Conservation (phyloP, 2,113 vertebrate genomes). For the Donacobius atricapilla region DNA sequence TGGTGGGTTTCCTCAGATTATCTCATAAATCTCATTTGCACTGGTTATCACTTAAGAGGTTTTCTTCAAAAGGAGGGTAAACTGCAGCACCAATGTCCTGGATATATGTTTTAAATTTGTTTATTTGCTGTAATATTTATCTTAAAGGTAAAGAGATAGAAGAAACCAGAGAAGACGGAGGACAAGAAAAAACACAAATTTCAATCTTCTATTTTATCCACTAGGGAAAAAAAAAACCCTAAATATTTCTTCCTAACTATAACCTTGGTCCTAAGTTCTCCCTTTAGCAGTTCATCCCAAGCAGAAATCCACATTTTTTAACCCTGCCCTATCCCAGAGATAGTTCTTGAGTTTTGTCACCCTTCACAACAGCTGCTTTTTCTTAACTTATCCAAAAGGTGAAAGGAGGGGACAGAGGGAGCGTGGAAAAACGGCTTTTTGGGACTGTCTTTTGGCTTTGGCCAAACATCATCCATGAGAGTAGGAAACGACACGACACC, state of each 20-base stretch:
- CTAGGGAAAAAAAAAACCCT: background rate
- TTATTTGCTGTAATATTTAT: background rate
- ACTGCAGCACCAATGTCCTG: background rate
- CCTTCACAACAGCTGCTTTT: conserved; percentile 27
- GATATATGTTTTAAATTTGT: background rate
- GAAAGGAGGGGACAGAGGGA: conserved; percentile 27
- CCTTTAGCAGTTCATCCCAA: background rate
- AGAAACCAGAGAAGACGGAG: background rate
- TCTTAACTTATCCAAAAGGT: conserved; percentile 9
- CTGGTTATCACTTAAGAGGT: too few relatives aligned
- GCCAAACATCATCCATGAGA: background rate
- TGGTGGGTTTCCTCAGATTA: background rate
- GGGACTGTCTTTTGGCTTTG: background rate
- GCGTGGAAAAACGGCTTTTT: background rate
- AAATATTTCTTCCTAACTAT: background rate
- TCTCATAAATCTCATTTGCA: background rate
- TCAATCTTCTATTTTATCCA: background rate
- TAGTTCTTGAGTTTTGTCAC: conserved; percentile 6
- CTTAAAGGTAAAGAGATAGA: background rate
- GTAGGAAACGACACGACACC: background rate
- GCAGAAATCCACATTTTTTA: background rate
- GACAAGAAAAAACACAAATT: background rate
- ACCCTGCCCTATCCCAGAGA: background rate
- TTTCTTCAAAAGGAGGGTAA: background rate
- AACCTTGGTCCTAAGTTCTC: background rate